These are phyloP conservation scores for Syritta pipiens DNA, from an alignment of 2,888 invertebrate genomes.

Conservation along the genomic window DNA sequence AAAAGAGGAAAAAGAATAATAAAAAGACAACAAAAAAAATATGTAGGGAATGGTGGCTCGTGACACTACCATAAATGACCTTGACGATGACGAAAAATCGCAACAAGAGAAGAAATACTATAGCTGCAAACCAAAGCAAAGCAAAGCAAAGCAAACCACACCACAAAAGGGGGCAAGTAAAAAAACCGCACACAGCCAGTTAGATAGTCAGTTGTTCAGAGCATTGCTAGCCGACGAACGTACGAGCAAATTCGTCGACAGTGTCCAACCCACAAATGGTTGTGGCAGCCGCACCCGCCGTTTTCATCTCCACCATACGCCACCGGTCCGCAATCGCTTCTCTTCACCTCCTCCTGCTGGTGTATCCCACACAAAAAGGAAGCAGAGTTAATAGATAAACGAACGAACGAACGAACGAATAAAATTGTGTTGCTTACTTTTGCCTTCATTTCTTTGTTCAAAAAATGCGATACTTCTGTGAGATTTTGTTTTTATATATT, in stretches of 20 bases:
- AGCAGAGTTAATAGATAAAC: constrained; percentile 50
- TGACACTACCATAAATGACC: constrained; percentile 66
- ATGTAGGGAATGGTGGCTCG: constrained; percentile 49
- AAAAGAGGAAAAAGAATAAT: neutral
- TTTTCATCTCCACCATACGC: constrained; percentile 27
- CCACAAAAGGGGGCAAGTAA: constrained; percentile 1
- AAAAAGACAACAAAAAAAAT: neutral
- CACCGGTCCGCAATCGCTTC: neutral
- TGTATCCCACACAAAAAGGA: constrained; percentile 30
- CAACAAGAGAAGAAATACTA: constrained; percentile 35
- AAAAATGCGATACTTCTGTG: constrained; percentile 22
- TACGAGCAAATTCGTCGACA: constrained; percentile 1
- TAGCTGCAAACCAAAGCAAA: neutral
- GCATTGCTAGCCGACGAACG: neutral
- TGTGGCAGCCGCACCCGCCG: constrained; percentile 32
- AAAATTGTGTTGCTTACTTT: constrained; percentile 38
- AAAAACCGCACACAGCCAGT: constrained; percentile 18
- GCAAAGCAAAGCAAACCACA: constrained; percentile 10
- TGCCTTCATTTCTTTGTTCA: constrained; percentile 37
- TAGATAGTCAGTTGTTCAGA: constrained; percentile 10
- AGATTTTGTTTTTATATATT: neutral
- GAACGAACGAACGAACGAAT: constrained; percentile 20
- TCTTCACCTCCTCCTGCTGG: neutral
- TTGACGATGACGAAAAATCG: constrained; percentile 60
- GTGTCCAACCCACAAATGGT: constrained; percentile 36